Base-by-base conservation (phyloP, 1,140 invertebrate genomes). In the Plutomurus gul region DNA sequence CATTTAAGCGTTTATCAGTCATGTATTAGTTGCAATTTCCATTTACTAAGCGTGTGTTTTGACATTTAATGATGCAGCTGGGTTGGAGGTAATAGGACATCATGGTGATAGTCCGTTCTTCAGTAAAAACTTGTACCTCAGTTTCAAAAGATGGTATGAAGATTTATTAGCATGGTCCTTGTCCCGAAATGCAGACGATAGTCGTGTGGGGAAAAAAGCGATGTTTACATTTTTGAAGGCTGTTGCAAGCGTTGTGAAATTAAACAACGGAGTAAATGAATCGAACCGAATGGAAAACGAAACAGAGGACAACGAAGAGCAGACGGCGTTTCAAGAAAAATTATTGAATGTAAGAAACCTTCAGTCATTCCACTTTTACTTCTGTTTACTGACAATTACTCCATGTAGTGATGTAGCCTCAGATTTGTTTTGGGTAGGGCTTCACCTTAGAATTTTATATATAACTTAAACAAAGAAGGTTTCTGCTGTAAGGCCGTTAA, bases 81-180 rank as follows among this genome's bases (percentile, higher is more conserved):
- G 70, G 22, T 18, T 83, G n/a, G 75, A 77, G 4, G 30, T 83
- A 0, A 56, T 83, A 27, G 77, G 51, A 7, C 72, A 78, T 65
- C 80, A 83, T 65, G 80, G 72, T 20, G n/a, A 8, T 6, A 65
- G 56, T 33, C 7, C 11, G 30, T 47, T 46, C 30, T 79, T 81
- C 18, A n/a, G 25, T 10, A n/a, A 72, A 40, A 36, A 39, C 1
- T 40, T 83, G 1, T 79, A 56, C 30, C 1, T 51, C 22, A 70
- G 81, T 10, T 73, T 78, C 37, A 39, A 33, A 3, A 74, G 39
- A 27, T 83, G 82, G 82, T 83, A 73, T 39, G 25, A 73, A 40
- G 80, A 84, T 77, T 72, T 84, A 7, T 18, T 84, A 2, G 13
- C 47, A 2, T 84, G 82, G 82, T 46, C 76, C n/a, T 76, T 74